A percentile compares a stretch with the other conserved stretches of the same genome.
phyloP scores from a whole-genome alignment of 2,113 vertebrate species.

The Crotalus horridus region DNA sequence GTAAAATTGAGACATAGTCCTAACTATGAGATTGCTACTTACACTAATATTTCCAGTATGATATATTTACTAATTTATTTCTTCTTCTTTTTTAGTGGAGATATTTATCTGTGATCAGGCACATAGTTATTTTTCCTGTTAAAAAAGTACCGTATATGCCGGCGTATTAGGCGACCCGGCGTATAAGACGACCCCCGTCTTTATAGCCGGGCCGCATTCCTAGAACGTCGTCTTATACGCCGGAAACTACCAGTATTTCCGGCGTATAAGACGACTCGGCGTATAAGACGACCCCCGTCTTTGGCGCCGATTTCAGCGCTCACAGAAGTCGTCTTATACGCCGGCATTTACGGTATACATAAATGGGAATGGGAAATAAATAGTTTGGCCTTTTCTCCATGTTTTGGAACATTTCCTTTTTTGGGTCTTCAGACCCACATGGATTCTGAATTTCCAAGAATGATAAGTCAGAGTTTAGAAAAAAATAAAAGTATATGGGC shows the following conservation, averaged over 20 bases:
- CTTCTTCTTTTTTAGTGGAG: background rate
- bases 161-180: too few species aligned
- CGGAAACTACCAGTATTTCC: too few species aligned
- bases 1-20: background rate
- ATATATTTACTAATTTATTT: background rate
- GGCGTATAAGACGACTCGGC: too few species aligned
- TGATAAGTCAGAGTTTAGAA: background rate
- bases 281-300: too few species aligned
- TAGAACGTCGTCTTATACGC: too few species aligned
- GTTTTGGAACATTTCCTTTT: background rate
- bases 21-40: background rate
- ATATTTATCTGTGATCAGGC: background rate
- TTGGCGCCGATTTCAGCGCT: too few species aligned
- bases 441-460: background rate
- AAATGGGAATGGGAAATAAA: background rate
- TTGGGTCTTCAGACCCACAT: background rate
- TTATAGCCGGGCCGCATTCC: too few species aligned
- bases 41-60: background rate
- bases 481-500: background rate
- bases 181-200: too few species aligned
- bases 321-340: too few species aligned
- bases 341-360: too few species aligned
- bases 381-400: background rate
- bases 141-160: too few species aligned
- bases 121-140: background rate